A percentile compares a stretch with the other conserved stretches of the same genome.
Conservation (phyloP, 2,113 vertebrate species). For the Esox niger region DNA sequence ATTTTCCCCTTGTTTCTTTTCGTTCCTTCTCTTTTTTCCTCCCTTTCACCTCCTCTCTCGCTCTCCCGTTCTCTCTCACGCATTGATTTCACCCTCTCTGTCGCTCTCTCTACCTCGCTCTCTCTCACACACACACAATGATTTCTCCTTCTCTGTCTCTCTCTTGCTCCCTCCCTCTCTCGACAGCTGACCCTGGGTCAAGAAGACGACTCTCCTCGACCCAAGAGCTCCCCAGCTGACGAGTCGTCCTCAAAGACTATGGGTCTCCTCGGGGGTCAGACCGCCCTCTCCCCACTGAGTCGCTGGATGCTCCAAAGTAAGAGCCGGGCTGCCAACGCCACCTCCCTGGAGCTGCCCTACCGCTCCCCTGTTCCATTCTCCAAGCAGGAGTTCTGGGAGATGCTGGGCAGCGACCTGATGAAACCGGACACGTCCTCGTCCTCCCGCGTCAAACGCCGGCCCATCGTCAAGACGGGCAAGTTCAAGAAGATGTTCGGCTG, state of each 20-base stretch:
- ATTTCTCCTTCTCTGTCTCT: slow-evolving; percentile 1
- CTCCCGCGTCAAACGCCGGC: slow-evolving; percentile 76
- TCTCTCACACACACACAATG: background rate
- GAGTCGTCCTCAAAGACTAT: slow-evolving; percentile 61
- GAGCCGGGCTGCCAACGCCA: slow-evolving; percentile 73
- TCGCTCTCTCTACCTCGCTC: slow-evolving; percentile 13
- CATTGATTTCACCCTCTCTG: background rate
- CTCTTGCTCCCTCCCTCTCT: slow-evolving; percentile 17
- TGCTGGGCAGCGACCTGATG: slow-evolving; percentile 75
- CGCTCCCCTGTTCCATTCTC: slow-evolving; percentile 74
- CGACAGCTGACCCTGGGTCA: slow-evolving; percentile 73
- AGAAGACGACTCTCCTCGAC: slow-evolving; percentile 62
- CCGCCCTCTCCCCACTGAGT: slow-evolving; percentile 71
- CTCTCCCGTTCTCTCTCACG: background rate
- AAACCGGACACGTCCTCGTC: slow-evolving; percentile 70
- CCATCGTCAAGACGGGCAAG: slow-evolving; percentile 78
- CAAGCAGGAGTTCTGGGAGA: slow-evolving; percentile 82
- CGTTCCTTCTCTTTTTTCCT: slow-evolving; percentile 3
- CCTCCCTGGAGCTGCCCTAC: slow-evolving; percentile 78
- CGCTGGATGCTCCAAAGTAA: slow-evolving; percentile 78
- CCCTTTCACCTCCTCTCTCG: background rate
- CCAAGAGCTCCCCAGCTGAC: slow-evolving; percentile 63
- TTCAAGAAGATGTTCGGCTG: slow-evolving; percentile 97
- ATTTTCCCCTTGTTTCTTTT: slow-evolving; percentile 23
- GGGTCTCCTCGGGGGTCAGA: slow-evolving; percentile 69